These are phyloP conservation scores for Patella pellucida DNA, from an alignment of 2,888 invertebrate species.

Conservation along the genomic window DNA sequence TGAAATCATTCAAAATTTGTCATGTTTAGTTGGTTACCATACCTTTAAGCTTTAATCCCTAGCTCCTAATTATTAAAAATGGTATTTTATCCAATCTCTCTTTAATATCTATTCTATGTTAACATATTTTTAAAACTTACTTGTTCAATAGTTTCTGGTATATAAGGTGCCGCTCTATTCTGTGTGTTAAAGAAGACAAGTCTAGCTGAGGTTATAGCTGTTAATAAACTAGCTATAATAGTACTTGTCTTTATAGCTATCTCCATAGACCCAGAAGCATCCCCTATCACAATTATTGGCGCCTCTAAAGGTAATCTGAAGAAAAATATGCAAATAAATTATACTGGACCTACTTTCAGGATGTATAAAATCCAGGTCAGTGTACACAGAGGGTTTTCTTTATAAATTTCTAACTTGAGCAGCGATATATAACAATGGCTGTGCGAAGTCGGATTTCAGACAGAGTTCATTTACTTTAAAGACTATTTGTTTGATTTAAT, in stretches of 20 bases:
- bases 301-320: constrained; percentile 62
- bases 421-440: neutral
- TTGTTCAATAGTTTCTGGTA: constrained; percentile 65
- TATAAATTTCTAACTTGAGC: neutral
- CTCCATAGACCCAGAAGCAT: constrained; percentile 69
- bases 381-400: neutral
- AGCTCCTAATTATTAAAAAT: too few species aligned
- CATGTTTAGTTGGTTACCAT: too few species aligned
- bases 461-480: too few species aligned
- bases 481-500: too few species aligned
- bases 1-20: too few species aligned
- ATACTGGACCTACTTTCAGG: too few species aligned
- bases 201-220: constrained; percentile 66
- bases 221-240: constrained; percentile 69
- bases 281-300: constrained; percentile 70
- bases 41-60: too few species aligned
- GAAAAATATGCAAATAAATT: constrained; percentile 3
- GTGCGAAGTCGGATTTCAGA: too few species aligned
- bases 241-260: constrained; percentile 69
- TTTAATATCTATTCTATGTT: too few species aligned
- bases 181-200: constrained; percentile 68
- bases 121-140: constrained; percentile 32
- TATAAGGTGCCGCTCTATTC: constrained; percentile 54
- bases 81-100: too few species aligned
- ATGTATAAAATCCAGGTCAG: too few species aligned